Evolutionary conservation across 2,797 vertebrate species (phyloP), one percentile per base, ranked within the genome.

Genomic region (Gymnothorax javanicus): DNA sequence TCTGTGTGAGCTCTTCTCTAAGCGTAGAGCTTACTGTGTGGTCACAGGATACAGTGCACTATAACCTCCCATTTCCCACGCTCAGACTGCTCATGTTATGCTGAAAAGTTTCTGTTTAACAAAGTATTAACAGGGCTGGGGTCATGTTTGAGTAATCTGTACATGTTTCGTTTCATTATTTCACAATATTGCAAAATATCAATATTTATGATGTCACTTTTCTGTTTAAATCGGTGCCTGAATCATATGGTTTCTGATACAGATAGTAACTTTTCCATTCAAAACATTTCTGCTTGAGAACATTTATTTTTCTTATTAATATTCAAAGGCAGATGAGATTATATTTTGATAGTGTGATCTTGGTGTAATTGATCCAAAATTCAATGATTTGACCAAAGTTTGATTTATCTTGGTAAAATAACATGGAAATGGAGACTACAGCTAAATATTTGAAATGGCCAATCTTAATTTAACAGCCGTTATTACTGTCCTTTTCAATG

Each of bases 221-320:
- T 82, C 62, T 85, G 73, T 88, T 60, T 83, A 64, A 12, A 79
- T 67, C 60, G 7, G 83, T 87, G 87, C 83, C 87, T 87, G 71
- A 64, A 59, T 82, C 54, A 25, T 75, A 85, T 84, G 62, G 25
- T 67, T 87, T 87, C 59, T 85, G 59, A 87, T 71, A 81, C 17
- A 52, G 67, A 84, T 87, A 33, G 77, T 57, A 62, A 84, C 43
- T 77, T 60, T 59, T 52, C n/a, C n/a, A 59, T 54, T 69, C 54
- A 50, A 15, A 50, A 25, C 27, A 60, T 84, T 87, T 54, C 59
- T 62, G 56, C 69, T 77, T 59, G 56, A 20, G 50, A 64, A 20
- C 43, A 56, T 87, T 27, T 20, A 60, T 58, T 84, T 84, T 69
- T 62, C 11, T 13, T 4, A 43, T 56, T 8, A 33, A 59, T 58